phyloP scores from a whole-genome alignment of 2,797 vertebrate species.

The Dallia pectoralis region DNA sequence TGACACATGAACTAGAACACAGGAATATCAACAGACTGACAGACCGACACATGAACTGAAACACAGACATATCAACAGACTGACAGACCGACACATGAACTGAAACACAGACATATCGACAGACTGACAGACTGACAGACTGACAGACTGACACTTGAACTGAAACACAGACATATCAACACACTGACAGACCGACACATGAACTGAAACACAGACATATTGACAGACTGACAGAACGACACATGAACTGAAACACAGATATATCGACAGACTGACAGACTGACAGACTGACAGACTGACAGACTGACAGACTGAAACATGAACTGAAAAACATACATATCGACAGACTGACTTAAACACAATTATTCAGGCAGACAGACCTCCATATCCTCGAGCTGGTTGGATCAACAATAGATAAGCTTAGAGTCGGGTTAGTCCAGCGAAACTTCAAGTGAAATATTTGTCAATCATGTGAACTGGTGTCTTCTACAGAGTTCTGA shows the following conservation, averaged over 20 bases:
- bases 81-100: no score
- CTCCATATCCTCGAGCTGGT: neutral
- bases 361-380: neutral
- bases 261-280: neutral
- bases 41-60: no score
- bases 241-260: constrained; percentile 1
- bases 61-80: constrained; percentile 11
- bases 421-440: neutral
- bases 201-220: neutral
- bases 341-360: constrained; percentile 17
- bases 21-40: no score
- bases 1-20: no score
- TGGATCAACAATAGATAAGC: neutral
- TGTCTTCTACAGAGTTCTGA: neutral
- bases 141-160: constrained; percentile 15
- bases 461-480: no score
- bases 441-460: neutral
- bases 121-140: neutral
- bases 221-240: constrained; percentile 16
- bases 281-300: constrained; percentile 12
- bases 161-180: no score
- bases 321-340: neutral
- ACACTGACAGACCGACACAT: no score
- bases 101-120: neutral
- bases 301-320: no score